These are phyloP conservation scores for Brachypalpus laphriformis DNA, from an alignment of 2,888 invertebrate genomes.

Conservation along the genomic window DNA sequence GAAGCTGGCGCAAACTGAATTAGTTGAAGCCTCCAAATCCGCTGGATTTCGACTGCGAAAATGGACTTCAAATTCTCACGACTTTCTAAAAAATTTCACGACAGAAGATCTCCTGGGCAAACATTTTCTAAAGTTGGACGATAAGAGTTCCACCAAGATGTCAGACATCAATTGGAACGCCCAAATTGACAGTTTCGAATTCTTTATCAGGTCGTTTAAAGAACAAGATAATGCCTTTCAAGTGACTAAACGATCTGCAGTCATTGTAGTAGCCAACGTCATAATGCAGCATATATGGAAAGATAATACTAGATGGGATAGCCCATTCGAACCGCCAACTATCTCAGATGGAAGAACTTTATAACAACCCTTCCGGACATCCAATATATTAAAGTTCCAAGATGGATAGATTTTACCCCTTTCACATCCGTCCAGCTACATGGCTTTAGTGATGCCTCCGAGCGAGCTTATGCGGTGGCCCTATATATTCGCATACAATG, in stretches of 20 bases:
- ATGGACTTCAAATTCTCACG: slow-evolving; percentile 36
- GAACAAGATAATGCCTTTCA: background rate
- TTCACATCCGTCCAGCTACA: slow-evolving; percentile 11
- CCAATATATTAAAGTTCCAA: background rate
- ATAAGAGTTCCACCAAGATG: background rate
- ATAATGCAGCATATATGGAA: slow-evolving; percentile 11
- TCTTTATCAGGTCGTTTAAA: background rate
- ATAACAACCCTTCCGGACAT: background rate
- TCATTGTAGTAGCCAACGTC: background rate
- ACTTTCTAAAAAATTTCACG: background rate
- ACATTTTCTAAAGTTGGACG: background rate
- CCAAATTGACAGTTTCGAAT: background rate
- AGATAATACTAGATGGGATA: background rate
- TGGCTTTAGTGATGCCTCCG: slow-evolving; percentile 39
- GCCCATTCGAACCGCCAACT: background rate
- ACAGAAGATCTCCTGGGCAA: background rate
- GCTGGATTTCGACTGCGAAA: slow-evolving; percentile 46
- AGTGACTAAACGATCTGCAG: background rate
- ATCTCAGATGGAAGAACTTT: background rate
- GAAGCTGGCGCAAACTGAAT: slow-evolving; percentile 15
- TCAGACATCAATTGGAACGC: background rate
- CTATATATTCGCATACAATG: slow-evolving; percentile 15
- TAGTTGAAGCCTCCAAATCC: slow-evolving; percentile 9
- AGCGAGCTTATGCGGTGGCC: slow-evolving; percentile 34
- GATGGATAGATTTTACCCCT: slow-evolving; percentile 37